Evolutionary conservation across 2,888 invertebrate genomes (phyloP).

Genomic region (Pinctada fucata): DNA sequence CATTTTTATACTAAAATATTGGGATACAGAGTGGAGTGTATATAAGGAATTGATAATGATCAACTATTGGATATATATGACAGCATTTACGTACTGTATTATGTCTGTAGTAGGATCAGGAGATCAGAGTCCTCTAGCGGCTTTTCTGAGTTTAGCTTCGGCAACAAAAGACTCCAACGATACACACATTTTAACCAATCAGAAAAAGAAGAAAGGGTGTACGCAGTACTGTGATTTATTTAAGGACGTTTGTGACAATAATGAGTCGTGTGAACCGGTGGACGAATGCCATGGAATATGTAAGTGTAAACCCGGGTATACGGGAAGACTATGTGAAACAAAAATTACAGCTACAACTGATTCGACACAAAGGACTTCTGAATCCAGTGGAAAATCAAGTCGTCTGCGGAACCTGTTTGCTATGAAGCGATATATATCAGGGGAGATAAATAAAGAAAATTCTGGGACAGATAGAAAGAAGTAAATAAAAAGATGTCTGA

Average conservation of each 20-base stretch:
- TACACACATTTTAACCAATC: not conserved
- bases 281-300: not conserved
- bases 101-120: not conserved
- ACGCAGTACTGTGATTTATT: not conserved
- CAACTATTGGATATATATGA: too few species aligned
- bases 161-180: not conserved
- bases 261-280: not conserved
- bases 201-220: not conserved
- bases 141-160: not conserved
- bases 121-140: not conserved
- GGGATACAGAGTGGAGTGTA: too few species aligned
- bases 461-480: not conserved
- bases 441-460: not conserved
- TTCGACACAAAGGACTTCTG: not conserved
- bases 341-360: not conserved
- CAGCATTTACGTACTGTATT: too few species aligned
- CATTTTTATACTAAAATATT: too few species aligned
- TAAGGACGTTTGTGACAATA: not conserved
- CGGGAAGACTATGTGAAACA: not conserved
- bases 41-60: too few species aligned
- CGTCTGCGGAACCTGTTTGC: not conserved
- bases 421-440: not conserved
- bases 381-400: not conserved
- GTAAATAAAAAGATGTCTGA: not conserved
- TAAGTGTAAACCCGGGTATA: not conserved